Percentiles rank a stretch among this genome's conserved stretches.
Conservation (phyloP, 2,797 vertebrate species). For the Enteromius argenteus region DNA sequence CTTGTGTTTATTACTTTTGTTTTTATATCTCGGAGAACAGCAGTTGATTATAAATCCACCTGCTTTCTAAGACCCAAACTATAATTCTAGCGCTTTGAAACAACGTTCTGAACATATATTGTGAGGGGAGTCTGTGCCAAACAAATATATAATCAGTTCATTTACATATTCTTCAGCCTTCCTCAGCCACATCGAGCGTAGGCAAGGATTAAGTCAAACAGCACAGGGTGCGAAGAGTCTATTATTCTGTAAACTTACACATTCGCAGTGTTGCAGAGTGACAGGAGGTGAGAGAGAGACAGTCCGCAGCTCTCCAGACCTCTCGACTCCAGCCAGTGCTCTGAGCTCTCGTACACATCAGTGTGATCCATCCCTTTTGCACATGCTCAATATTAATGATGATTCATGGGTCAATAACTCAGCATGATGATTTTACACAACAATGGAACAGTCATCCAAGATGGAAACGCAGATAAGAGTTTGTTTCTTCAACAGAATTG, state of each 20-base stretch:
- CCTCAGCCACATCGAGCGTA: not conserved
- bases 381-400: slow-evolving; percentile 62
- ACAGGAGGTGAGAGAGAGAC: slow-evolving; percentile 71
- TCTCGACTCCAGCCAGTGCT: slow-evolving; percentile 75
- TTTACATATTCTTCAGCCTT: not conserved
- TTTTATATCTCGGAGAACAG: not conserved
- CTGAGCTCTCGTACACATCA: slow-evolving; percentile 62
- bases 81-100: not conserved
- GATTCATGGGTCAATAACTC: slow-evolving; percentile 3
- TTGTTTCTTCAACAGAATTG: not conserved
- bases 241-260: slow-evolving; percentile 31
- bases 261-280: slow-evolving; percentile 24
- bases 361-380: slow-evolving; percentile 32
- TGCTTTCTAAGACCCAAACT: not conserved
- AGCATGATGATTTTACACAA: not conserved
- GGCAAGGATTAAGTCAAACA: not conserved
- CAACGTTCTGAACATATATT: not conserved
- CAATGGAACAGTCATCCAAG: not conserved
- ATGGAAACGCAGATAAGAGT: not conserved
- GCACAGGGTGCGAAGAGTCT: not conserved
- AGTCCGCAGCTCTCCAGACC: slow-evolving; percentile 74
- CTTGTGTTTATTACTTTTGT: not conserved
- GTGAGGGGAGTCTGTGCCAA: not conserved
- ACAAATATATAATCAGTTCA: not conserved
- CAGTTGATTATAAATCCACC: not conserved